Conservation (phyloP, 2,888 invertebrate species). For the Thereva unica region DNA sequence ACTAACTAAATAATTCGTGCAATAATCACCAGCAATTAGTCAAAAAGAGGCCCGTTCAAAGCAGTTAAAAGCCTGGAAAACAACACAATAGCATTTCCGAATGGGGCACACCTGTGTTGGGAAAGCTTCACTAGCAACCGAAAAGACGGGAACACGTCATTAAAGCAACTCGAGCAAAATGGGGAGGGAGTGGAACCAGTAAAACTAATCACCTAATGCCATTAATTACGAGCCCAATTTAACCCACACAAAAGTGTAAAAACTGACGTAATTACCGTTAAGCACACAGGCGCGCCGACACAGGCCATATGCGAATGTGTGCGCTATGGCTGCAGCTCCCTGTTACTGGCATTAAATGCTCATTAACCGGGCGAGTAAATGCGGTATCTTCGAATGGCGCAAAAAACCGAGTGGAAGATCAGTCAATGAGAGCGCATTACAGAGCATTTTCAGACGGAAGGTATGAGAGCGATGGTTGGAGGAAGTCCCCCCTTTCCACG, state of each 20-base stretch:
- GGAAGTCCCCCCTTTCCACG: not conserved
- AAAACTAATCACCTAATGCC: slow-evolving; percentile 41
- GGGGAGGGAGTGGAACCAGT: slow-evolving; percentile 16
- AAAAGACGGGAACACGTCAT: not conserved
- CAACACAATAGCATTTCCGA: too few relatives aligned
- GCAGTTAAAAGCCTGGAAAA: too few relatives aligned
- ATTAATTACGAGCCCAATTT: slow-evolving; percentile 48
- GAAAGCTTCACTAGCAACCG: not conserved
- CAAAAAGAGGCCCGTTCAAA: too few relatives aligned
- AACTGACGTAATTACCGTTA: slow-evolving; percentile 29
- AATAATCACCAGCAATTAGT: too few relatives aligned
- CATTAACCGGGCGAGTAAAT: slow-evolving; percentile 45
- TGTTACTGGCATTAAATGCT: slow-evolving; percentile 43
- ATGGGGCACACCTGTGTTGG: too few relatives aligned
- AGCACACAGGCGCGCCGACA: slow-evolving; percentile 35
- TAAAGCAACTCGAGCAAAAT: not conserved
- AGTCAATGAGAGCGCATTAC: slow-evolving; percentile 30
- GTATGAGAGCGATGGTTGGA: not conserved
- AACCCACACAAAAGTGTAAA: slow-evolving; percentile 44
- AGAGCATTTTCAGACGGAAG: not conserved
- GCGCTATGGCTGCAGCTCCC: slow-evolving; percentile 18
- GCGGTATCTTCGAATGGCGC: slow-evolving; percentile 19
- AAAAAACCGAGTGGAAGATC: slow-evolving; percentile 20
- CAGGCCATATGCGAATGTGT: not conserved
- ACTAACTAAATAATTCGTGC: too few relatives aligned